Base-by-base conservation (phyloP, 2,113 vertebrate genomes). In the Rafetus swinhoei region DNA sequence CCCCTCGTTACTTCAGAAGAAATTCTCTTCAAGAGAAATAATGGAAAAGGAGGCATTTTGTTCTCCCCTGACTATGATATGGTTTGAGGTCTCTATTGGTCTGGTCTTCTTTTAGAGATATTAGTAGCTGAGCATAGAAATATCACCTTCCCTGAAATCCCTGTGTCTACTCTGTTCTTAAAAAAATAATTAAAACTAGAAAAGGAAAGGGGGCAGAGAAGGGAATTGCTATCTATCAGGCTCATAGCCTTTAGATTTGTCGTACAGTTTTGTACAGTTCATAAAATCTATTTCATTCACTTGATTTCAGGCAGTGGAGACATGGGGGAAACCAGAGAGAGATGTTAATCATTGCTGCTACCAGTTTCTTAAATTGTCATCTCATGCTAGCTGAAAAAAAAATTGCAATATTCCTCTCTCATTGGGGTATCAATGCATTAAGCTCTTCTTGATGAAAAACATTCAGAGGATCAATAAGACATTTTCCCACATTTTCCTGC, bases 401-500 rank as follows among this genome's bases (percentile, higher is more conserved):
- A 94, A 92, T 79, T 69, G 10, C 72, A 95, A n/a, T 90, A 87
- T 84, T 85, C 55, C 95, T 87, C 79, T 92, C 82, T 96, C 92
- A 74, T 57, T 86, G 89, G 90, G 90, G 81, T 94, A 84, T 93
- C 84, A 92, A 35, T 74, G 54, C 74, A 90, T 95, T 97, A 89
- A 96, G 95, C 18, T 95, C 59, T 79, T 94, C 91, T 95, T 96
- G 29, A 65, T 95, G 93, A 97, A 93, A 94, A 93, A 6, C 89
- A 45, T 4, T 39, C 79, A 39, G 74, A 84, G 88, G 95, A 98
- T 98, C 98, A 96, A 97, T 98, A 97, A 95, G 80, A 95, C 88
- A 95, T 98, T 97, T 98, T 92, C 93, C 93, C 79, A 94, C 87
- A 88, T 96, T 95, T 97, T 97, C 89, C 59, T 97, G 85, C 76